Evolutionary conservation across 1,140 invertebrate species (phyloP), one percentile per base, ranked within the genome.

Genomic region (Cylas formicarius): DNA sequence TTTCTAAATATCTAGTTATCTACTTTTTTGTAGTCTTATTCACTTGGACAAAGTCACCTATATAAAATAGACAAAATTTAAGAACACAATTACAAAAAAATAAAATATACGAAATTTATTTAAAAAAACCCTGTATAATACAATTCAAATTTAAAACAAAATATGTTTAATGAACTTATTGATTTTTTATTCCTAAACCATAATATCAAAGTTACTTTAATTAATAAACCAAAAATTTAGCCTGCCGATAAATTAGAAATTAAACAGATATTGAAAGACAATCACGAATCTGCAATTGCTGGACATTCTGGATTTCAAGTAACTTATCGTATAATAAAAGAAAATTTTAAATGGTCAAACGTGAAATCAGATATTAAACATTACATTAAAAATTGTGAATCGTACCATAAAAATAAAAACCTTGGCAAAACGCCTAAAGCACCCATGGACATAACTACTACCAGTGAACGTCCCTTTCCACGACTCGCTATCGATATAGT

Each of bases 361-460:
- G 63, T 67, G 59, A 62, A 57, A 33, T 33, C 57, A 7, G 55
- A 60, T 28, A 66, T 67, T 6, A 57, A 58, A 40, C 50, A 53
- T 11, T 65, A 59, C 34, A 48, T 65, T 11, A 50, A 60, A 26
- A 49, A 33, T 1, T 64, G 60, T 44, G 6, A 43, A 24, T 42
- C 37, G 16, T 61, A 59, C 44, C 53, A 58, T 52, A 27, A 36
- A 43, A 58, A 56, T 49, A 62, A 62, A 50, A 48, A 42, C 22
- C 28, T 44, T 24, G 32, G 50, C 8, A 48, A 50, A 37, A 46
- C 20, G 24, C 39, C 43, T 31, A 52, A 35, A 45, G 17, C 35
- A 35, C 51, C 60, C 9, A 57, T 56, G 56, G 34, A 57, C 44
- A 62, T 62, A 8, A 59, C 58, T 7, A 61, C 51, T 2, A 52